phyloP scores from a whole-genome alignment of 2,113 vertebrate species.

The Albula glossodonta region DNA sequence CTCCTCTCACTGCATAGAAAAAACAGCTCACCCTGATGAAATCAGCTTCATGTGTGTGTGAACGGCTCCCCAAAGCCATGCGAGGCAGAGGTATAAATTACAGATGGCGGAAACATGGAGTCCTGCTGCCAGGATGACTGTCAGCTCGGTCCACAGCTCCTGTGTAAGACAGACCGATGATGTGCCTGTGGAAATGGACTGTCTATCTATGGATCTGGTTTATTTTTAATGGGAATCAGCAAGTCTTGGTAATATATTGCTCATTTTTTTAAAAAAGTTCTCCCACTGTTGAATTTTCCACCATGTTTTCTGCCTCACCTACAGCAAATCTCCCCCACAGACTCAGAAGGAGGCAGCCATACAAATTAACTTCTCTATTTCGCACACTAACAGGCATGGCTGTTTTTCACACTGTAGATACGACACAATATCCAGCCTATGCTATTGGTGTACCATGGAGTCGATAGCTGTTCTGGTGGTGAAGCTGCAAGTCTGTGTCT shows the following conservation, averaged over 20 bases:
- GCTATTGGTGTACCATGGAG: too few species aligned
- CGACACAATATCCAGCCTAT: too few species aligned
- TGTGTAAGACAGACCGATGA: background rate
- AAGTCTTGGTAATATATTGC: background rate
- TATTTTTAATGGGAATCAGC: background rate
- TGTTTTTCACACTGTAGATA: too few species aligned
- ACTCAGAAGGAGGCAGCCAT: too few species aligned
- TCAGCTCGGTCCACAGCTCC: background rate
- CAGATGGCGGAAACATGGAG: background rate
- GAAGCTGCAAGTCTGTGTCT: too few species aligned
- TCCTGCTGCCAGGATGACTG: background rate
- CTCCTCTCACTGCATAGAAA: background rate
- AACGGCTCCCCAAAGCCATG: background rate
- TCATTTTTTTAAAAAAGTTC: too few species aligned
- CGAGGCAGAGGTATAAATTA: background rate
- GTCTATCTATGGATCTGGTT: background rate
- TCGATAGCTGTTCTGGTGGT: too few species aligned
- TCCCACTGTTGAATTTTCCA: too few species aligned
- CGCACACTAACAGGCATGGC: too few species aligned
- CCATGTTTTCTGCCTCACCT: too few species aligned
- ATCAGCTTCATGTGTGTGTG: background rate
- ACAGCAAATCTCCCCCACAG: too few species aligned
- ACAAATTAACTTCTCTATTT: too few species aligned
- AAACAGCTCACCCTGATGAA: background rate
- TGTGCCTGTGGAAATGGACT: background rate